phyloP scores from a whole-genome alignment of 2,888 invertebrate genomes.

The Dimorphilus gyrociliatus region DNA sequence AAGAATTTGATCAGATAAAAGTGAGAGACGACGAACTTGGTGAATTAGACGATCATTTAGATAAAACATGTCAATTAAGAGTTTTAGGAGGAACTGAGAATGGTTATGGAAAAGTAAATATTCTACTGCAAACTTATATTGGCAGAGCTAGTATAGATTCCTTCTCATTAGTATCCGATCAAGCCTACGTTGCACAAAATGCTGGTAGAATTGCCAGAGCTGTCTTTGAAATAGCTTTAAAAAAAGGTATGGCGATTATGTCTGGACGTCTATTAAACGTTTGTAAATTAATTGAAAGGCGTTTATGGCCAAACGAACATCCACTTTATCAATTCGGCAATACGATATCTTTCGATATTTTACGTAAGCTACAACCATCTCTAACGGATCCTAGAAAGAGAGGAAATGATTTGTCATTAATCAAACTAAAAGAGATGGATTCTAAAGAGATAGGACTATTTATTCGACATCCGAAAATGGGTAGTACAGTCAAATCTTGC shows the following conservation, averaged over 20 bases:
- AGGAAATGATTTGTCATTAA: constrained; percentile 53
- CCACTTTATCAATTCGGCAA: constrained; percentile 56
- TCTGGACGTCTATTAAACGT: constrained; percentile 66
- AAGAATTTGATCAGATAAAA: constrained; percentile 89
- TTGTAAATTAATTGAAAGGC: constrained; percentile 80
- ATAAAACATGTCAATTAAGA: constrained; percentile 56
- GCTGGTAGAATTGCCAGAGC: constrained; percentile 75
- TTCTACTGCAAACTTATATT: constrained; percentile 64
- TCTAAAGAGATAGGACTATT: constrained; percentile 66
- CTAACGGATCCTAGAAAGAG: no score
- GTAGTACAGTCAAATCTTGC: constrained; percentile 58
- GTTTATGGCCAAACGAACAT: constrained; percentile 70
- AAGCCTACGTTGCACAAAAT: constrained; percentile 79
- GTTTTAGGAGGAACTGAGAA: constrained; percentile 71
- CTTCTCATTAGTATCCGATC: constrained; percentile 72
- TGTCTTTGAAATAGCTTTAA: constrained; percentile 76
- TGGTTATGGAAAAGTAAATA: constrained; percentile 66
- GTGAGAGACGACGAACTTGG: constrained; percentile 84
- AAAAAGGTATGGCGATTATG: constrained; percentile 74
- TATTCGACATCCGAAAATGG: constrained; percentile 59
- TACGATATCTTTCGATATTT: constrained; percentile 52
- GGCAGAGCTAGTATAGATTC: constrained; percentile 61
- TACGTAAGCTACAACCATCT: constrained; percentile 55
- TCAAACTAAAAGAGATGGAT: constrained; percentile 67
- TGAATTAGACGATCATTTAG: constrained; percentile 63